Base-by-base conservation (phyloP, 1,140 invertebrate species). In the Drosophila pachea region DNA sequence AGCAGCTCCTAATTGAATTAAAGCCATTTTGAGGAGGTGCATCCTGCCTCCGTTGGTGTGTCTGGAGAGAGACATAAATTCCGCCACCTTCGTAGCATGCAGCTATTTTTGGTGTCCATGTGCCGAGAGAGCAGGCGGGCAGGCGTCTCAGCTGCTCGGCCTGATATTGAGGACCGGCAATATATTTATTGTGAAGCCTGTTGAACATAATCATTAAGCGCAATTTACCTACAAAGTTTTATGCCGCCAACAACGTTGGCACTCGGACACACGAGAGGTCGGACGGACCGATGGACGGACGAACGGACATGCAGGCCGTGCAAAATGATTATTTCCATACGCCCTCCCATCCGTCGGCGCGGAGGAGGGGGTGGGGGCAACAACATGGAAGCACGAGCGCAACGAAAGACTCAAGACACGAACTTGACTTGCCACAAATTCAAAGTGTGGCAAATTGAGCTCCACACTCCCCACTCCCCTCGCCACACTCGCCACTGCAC, bases 141-240 rank as follows among this genome's bases (percentile, higher is more conserved):
- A 35, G 40, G 31, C 31, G 53, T 7, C n/a, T n/a, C 40, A 35
- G 9, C 22, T 22, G 22, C 31, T 33, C 5, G 33, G 4, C n/a
- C 58, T 54, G 49, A 8, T 12, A 14, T 52, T 29, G 31, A 38
- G 40, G 50, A 55, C 52, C 38, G 43, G 47, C 61, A 52, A 67
- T 71, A 62, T 73, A 68, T 84, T 68, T 83, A 83, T 84, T 84
- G 79, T 84, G 68, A 70, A 76, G 73, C 59, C 70, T 59, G 71
- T 74, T 86, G 81, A 86, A 86, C 77, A 86, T 77, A 86, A 86
- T 86, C 81, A 86, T 86, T 86, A 86, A 86, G 82, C 76, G 81
- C 78, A 86, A 86, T 86, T 86, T 86, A 86, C 81, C 81, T 86
- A 84, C 82, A 84, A 86, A 84, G 82, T 86, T 76, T 66, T 66